A percentile compares a stretch with the other conserved stretches of the same genome.
These are phyloP conservation scores for Ornithorhynchus anatinus DNA, from an alignment of 2,113 vertebrate species.

Conservation along the genomic window DNA sequence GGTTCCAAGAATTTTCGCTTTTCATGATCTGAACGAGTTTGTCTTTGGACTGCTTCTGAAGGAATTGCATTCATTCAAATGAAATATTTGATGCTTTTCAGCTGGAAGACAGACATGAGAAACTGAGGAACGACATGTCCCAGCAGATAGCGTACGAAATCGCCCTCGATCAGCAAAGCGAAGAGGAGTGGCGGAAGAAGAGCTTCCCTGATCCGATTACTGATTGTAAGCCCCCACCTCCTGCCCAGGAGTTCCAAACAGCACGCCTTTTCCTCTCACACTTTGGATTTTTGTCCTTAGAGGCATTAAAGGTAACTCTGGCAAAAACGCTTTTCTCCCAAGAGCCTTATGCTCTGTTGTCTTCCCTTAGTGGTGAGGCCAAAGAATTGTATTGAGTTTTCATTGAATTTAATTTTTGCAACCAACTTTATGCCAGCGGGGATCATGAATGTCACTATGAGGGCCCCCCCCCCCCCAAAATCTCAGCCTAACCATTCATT, in stretches of 20 bases:
- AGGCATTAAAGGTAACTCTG: constrained; percentile 88
- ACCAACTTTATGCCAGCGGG: too few species aligned
- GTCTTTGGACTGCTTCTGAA: background rate
- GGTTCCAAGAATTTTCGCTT: too few species aligned
- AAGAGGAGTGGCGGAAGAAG: constrained; percentile 83
- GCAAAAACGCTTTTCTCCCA: too few species aligned
- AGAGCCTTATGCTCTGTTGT: too few species aligned
- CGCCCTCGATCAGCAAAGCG: constrained; percentile 82
- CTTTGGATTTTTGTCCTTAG: constrained; percentile 92
- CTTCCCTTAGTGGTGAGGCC: too few species aligned
- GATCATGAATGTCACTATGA: too few species aligned
- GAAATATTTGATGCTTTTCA: constrained; percentile 62
- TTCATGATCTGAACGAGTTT: too few species aligned
- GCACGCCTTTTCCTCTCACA: constrained; percentile 95
- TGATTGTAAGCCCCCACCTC: constrained; percentile 87
- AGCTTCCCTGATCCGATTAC: constrained; percentile 86
- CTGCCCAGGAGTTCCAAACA: constrained; percentile 94
- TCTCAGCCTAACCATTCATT: too few species aligned
- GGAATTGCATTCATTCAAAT: background rate
- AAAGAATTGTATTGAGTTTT: too few species aligned
- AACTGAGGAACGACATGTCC: constrained; percentile 85
- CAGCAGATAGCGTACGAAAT: constrained; percentile 91
- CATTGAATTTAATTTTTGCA: too few species aligned
- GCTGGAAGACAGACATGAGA: constrained; percentile 90
- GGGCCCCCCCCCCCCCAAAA: too few species aligned